These are phyloP conservation scores for Caenorhabditis becei DNA, from an alignment of 2,888 invertebrate species.

Conservation along the genomic window DNA sequence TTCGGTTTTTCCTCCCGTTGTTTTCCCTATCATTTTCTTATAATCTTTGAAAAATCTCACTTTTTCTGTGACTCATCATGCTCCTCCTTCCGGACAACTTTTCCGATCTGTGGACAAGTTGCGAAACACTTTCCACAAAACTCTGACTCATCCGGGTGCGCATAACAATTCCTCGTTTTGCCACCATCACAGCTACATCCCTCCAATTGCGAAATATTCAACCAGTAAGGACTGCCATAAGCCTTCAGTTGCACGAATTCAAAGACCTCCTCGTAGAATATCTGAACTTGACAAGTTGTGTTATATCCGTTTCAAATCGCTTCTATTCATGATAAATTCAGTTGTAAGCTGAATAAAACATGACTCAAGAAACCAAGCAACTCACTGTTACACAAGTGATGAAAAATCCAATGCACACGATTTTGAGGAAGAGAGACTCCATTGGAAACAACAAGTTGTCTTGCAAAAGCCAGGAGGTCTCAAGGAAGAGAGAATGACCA, in stretches of 20 bases:
- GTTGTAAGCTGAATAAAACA: not conserved
- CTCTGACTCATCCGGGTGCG: constrained; percentile 55
- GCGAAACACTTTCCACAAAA: constrained; percentile 63
- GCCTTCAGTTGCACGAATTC: constrained; percentile 39
- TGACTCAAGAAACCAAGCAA: not conserved
- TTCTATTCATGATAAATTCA: constrained; percentile 4
- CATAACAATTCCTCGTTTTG: constrained; percentile 61
- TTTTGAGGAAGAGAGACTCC: constrained; percentile 50
- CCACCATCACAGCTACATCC: constrained; percentile 47
- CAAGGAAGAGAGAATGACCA: constrained; percentile 32
- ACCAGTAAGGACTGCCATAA: constrained; percentile 44
- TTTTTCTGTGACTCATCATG: not conserved
- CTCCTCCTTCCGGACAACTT: not conserved
- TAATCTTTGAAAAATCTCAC: not conserved
- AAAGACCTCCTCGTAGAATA: constrained; percentile 48
- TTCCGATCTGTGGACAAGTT: constrained; percentile 30
- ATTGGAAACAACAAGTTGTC: constrained; percentile 17
- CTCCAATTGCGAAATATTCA: constrained; percentile 51
- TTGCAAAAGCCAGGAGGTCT: not conserved
- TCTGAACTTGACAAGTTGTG: constrained; percentile 9
- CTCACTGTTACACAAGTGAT: constrained; percentile 53
- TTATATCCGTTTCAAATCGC: not conserved
- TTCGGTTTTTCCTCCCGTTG: not conserved
- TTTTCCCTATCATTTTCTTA: not conserved
- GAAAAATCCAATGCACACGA: constrained; percentile 24